phyloP scores from a whole-genome alignment of 2,113 vertebrate genomes.

The Canis aureus region DNA sequence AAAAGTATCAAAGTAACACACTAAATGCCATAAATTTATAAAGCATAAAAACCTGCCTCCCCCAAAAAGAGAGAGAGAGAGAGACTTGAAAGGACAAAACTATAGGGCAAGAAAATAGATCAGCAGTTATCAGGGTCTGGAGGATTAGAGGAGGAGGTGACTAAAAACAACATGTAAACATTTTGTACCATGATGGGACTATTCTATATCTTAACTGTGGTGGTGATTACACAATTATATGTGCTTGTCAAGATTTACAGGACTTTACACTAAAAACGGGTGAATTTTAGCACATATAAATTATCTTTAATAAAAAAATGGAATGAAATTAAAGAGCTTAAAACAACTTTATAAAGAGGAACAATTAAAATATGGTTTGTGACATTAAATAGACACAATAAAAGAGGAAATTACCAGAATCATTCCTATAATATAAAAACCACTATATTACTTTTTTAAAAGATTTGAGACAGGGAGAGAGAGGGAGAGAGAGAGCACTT shows the following conservation, averaged over 20 bases:
- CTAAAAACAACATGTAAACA: neutral
- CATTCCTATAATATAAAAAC: neutral
- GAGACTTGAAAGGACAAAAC: neutral
- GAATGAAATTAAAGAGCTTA: neutral
- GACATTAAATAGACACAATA: neutral
- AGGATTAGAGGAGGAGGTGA: neutral
- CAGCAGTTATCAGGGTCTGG: neutral
- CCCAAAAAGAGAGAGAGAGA: neutral
- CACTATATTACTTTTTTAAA: neutral
- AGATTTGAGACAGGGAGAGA: neutral
- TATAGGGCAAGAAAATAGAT: neutral
- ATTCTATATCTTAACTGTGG: neutral
- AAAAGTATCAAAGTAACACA: neutral
- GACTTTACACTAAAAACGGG: neutral
- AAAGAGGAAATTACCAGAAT: neutral
- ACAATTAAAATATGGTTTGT: neutral
- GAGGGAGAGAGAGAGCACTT: neutral
- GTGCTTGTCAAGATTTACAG: neutral
- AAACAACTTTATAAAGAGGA: neutral
- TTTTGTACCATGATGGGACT: neutral
- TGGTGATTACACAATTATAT: neutral
- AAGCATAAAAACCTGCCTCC: neutral
- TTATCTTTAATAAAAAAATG: conserved; percentile 8
- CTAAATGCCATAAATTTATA: neutral
- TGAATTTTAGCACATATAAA: neutral